Conservation (phyloP, 1,140 invertebrate genomes). For the Manduca sexta region DNA sequence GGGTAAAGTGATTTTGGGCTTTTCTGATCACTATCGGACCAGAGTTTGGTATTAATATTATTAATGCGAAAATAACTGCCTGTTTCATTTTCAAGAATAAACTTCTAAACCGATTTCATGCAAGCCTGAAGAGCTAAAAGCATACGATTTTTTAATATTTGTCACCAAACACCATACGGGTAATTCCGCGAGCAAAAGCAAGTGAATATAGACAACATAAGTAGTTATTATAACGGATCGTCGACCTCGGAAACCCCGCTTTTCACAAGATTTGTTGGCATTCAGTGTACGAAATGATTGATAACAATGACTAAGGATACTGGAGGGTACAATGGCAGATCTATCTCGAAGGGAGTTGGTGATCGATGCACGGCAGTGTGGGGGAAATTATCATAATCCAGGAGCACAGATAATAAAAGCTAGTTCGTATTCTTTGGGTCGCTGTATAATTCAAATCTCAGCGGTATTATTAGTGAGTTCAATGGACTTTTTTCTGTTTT, state of each 20-base stretch:
- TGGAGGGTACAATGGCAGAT: conserved; percentile 5
- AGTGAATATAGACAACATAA: neutral
- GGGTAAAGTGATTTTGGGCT: no score
- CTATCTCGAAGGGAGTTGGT: conserved; percentile 15
- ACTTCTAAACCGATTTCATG: neutral
- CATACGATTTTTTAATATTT: no score
- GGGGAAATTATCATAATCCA: conserved; percentile 20
- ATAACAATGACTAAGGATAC: conserved; percentile 11
- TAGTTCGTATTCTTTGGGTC: neutral
- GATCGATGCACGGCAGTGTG: conserved; percentile 15
- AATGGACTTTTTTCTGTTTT: neutral
- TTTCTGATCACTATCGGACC: no score
- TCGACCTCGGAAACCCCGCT: neutral
- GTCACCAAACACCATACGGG: no score
- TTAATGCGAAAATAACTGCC: no score
- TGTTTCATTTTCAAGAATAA: neutral
- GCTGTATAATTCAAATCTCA: neutral
- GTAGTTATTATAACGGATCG: neutral
- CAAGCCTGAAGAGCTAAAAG: no score
- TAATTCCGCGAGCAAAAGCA: neutral
- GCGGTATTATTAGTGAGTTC: neutral
- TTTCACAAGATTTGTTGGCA: conserved; percentile 3
- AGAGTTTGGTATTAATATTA: no score
- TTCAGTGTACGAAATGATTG: conserved; percentile 19
- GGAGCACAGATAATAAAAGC: conserved; percentile 2